Evolutionary conservation across 2,797 vertebrate genomes (phyloP).

Genomic region (Enteromius trimaculatus): DNA sequence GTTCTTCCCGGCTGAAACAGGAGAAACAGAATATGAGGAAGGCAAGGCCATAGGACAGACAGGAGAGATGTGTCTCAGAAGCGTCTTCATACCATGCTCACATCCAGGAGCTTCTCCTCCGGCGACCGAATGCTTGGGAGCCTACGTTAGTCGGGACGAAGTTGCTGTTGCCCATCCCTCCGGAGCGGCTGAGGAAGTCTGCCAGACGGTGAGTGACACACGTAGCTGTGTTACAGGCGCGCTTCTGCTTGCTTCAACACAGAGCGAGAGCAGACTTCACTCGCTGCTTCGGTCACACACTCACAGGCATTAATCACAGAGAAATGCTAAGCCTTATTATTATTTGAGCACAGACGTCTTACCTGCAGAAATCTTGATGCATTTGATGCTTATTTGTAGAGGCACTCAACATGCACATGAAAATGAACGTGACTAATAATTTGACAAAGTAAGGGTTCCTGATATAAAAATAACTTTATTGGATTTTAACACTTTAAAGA

Average conservation of each 20-base stretch:
- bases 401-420: conserved; percentile 7
- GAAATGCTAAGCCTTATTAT: neutral
- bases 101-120: conserved; percentile 83
- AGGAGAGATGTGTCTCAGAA: neutral
- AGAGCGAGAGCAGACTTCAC: conserved; percentile 45
- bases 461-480: conserved; percentile 96
- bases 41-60: neutral
- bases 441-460: conserved; percentile 74
- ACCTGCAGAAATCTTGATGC: conserved; percentile 67
- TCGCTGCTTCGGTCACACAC: neutral
- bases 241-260: conserved; percentile 88
- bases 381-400: conserved; percentile 46
- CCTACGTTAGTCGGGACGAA: conserved; percentile 93
- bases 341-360: conserved; percentile 59
- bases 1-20: conserved; percentile 21
- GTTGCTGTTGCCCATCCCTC: conserved; percentile 87
- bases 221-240: conserved; percentile 92
- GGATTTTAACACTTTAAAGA: conserved; percentile 79
- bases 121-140: conserved; percentile 88
- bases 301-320: neutral
- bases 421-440: conserved; percentile 55
- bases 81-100: conserved; percentile 74
- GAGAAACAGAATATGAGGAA: neutral
- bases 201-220: conserved; percentile 93
- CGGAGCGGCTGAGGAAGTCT: conserved; percentile 91